A percentile compares a stretch with the other conserved stretches of the same genome.
Evolutionary conservation across 2,888 invertebrate genomes (phyloP).

Genomic region (Tortrix viridana): DNA sequence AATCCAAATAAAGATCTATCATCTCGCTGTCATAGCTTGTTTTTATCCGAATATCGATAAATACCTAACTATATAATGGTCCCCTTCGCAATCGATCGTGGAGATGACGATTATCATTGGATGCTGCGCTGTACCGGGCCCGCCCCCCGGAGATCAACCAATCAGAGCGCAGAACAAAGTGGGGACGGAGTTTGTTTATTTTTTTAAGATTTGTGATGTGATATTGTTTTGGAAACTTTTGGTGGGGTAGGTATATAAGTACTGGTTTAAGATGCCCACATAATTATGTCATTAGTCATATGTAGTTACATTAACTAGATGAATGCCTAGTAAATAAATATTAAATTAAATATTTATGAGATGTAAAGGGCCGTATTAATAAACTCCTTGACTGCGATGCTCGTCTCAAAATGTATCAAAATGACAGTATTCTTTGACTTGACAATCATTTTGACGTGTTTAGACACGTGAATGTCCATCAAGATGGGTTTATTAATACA

Average conservation of each 20-base stretch:
- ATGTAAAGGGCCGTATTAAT: no score
- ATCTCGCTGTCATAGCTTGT: background rate
- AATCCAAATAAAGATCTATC: background rate
- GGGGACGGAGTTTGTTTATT: slow-evolving; percentile 41
- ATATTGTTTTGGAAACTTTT: slow-evolving; percentile 21
- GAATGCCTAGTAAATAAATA: no score
- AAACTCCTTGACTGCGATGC: no score
- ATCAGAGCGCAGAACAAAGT: slow-evolving; percentile 51
- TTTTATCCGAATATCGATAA: slow-evolving; percentile 9
- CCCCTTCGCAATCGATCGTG: slow-evolving; percentile 33
- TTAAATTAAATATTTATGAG: no score
- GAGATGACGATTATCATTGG: slow-evolving; percentile 57
- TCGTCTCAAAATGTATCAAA: no score
- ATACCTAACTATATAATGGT: slow-evolving; percentile 34
- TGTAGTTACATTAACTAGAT: background rate
- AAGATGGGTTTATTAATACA: no score
- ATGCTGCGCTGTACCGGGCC: slow-evolving; percentile 62
- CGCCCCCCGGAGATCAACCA: slow-evolving; percentile 58
- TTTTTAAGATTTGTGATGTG: slow-evolving; percentile 33
- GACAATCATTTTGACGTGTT: no score
- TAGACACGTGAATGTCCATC: no score
- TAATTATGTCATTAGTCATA: background rate
- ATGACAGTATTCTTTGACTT: no score
- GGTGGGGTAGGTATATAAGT: background rate
- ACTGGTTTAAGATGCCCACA: no score